Evolutionary conservation across 1,140 invertebrate genomes (phyloP).

Genomic region (Ceratina australensis): DNA sequence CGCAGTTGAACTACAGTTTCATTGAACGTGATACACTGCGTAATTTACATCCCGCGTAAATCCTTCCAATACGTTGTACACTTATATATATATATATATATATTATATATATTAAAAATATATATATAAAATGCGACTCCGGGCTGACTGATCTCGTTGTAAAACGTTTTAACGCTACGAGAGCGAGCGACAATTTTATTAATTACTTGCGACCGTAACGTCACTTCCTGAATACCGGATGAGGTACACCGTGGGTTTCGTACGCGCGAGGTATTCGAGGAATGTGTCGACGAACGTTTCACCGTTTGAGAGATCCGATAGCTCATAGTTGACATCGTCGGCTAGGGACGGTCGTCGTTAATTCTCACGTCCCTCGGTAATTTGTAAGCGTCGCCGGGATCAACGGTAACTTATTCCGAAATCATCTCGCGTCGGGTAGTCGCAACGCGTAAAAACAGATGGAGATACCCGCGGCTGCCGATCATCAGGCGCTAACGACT

Average conservation of each 20-base stretch:
- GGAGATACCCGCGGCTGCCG: conserved; percentile 3
- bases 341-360: conserved; percentile 4
- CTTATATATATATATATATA: too few relatives aligned
- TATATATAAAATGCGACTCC: too few relatives aligned
- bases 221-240: not conserved
- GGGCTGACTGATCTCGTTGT: too few relatives aligned
- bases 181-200: too few relatives aligned
- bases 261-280: not conserved
- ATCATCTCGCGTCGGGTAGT: not conserved
- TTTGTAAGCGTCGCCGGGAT: conserved; percentile 44
- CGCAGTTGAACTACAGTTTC: not conserved
- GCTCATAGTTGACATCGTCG: not conserved
- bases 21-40: not conserved
- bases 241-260: not conserved
- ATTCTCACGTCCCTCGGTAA: conserved; percentile 28
- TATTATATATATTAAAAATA: too few relatives aligned
- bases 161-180: not conserved
- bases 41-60: not conserved
- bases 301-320: conserved; percentile 2
- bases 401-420: conserved; percentile 45
- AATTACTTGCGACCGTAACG: not conserved
- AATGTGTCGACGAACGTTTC: not conserved
- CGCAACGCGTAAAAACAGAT: conserved; percentile 16
- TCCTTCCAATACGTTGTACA: not conserved
- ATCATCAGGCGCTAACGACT: not conserved